These are phyloP conservation scores for Plestiodon gilberti DNA, from an alignment of 2,113 vertebrate genomes.

Conservation along the genomic window DNA sequence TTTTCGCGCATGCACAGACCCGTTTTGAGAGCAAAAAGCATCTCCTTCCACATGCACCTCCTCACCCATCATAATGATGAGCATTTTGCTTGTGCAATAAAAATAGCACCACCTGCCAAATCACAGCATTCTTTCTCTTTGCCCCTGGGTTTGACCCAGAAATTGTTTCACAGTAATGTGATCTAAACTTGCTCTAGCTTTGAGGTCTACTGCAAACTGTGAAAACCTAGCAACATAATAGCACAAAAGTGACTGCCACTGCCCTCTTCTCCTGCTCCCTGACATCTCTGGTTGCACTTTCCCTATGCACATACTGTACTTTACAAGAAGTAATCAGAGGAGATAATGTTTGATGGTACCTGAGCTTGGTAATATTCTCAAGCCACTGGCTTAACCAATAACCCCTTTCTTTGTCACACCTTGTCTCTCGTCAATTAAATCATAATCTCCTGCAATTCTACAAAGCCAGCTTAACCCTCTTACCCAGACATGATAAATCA, in stretches of 20 bases:
- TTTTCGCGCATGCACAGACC: too few relatives aligned
- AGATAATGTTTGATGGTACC: not conserved
- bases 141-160: not conserved
- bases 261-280: not conserved
- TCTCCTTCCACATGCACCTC: not conserved
- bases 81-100: not conserved
- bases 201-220: not conserved
- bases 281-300: not conserved
- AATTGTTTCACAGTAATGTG: not conserved
- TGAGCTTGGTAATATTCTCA: conserved; percentile 3
- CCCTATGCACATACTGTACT: fast-evolving
- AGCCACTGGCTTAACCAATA: conserved; percentile 14
- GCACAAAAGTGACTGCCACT: not conserved
- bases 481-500: conserved; percentile 37
- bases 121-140: not conserved
- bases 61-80: not conserved
- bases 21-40: too few relatives aligned
- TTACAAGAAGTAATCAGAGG: conserved; percentile 6
- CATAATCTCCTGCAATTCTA: conserved; percentile 46
- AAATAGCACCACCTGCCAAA: not conserved
- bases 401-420: conserved; percentile 21
- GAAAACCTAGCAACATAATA: not conserved
- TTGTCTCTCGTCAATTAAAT: conserved; percentile 32
- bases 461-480: conserved; percentile 36
- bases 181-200: not conserved